A percentile compares a stretch with the other conserved stretches of the same genome.
phyloP scores from a whole-genome alignment of 2,888 invertebrate species.

The Colostygia pectinataria region DNA sequence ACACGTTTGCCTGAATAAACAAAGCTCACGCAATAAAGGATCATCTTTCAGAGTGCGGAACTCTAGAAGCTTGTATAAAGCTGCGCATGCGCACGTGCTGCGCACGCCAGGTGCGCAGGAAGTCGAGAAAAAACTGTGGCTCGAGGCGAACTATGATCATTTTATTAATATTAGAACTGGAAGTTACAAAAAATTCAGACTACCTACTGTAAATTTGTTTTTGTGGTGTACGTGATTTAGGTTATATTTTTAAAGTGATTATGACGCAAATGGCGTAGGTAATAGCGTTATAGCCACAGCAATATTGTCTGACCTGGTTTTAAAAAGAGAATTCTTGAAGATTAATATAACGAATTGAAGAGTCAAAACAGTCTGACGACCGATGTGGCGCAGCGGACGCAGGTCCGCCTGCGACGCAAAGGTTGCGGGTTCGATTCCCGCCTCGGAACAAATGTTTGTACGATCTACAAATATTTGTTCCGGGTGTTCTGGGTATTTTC shows the following conservation, averaged over 20 bases:
- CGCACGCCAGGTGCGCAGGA: slow-evolving; percentile 58
- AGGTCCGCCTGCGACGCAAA: too few species aligned
- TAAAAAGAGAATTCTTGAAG: background rate
- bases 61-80: slow-evolving; percentile 33
- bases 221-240: slow-evolving; percentile 20
- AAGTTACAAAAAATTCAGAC: too few species aligned
- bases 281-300: background rate
- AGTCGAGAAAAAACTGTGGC: slow-evolving; percentile 33
- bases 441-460: too few species aligned
- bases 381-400: too few species aligned
- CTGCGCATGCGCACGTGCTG: slow-evolving; percentile 53
- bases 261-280: too few species aligned
- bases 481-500: too few species aligned
- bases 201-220: slow-evolving; percentile 26
- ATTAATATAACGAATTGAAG: too few species aligned
- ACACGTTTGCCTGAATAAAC: slow-evolving; percentile 29
- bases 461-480: too few species aligned
- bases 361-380: too few species aligned
- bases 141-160: slow-evolving; percentile 14
- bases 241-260: slow-evolving; percentile 14
- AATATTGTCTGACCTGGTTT: slow-evolving; percentile 18
- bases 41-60: slow-evolving; percentile 34
- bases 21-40: slow-evolving; percentile 25
- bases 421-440: too few species aligned
- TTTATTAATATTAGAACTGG: slow-evolving; percentile 10